Conservation (phyloP, 2,888 invertebrate species). For the Himalopsyche anomala region DNA sequence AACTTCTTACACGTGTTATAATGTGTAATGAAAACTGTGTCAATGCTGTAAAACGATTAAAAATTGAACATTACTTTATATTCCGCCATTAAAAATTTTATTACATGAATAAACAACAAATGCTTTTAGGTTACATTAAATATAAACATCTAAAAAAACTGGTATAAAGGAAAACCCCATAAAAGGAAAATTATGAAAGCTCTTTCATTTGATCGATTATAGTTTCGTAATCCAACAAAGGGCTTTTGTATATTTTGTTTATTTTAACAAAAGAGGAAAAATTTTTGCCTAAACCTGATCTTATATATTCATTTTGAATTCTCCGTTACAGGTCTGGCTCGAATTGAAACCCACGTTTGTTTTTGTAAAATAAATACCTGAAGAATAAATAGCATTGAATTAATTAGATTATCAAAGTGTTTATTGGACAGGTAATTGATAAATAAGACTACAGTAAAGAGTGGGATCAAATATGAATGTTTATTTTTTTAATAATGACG, state of each 20-base stretch:
- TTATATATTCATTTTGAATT: neutral
- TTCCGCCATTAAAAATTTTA: neutral
- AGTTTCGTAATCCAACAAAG: conserved; percentile 10
- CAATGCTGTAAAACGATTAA: neutral
- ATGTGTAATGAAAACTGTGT: neutral
- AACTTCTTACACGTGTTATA: too few species aligned
- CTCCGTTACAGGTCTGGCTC: neutral
- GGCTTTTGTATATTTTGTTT: neutral
- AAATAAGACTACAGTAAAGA: too few species aligned
- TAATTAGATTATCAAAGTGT: neutral
- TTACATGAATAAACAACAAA: neutral
- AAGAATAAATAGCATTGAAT: neutral
- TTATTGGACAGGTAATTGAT: too few species aligned
- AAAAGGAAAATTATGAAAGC: neutral
- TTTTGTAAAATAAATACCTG: too few species aligned
- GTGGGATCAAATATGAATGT: neutral
- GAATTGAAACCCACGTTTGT: neutral
- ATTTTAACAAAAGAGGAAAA: neutral
- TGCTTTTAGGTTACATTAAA: neutral
- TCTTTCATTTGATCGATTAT: conserved; percentile 17
- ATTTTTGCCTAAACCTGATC: neutral
- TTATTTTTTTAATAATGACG: neutral
- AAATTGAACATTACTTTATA: neutral
- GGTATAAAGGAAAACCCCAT: neutral
- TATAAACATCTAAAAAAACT: neutral